Percentiles rank a stretch among this genome's conserved stretches.
Conservation (phyloP, 2,888 invertebrate species). For the Hypsopygia costalis region DNA sequence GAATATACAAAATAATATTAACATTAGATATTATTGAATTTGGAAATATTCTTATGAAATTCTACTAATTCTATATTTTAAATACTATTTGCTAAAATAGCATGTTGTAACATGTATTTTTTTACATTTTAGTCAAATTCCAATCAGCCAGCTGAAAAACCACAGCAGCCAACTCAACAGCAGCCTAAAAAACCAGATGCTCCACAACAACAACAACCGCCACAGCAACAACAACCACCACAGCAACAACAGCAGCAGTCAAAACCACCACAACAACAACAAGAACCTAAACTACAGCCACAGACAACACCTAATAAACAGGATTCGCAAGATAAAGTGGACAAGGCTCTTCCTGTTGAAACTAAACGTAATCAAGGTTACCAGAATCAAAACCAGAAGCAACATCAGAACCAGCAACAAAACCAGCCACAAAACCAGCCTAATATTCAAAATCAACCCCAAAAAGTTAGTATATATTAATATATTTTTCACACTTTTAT, state of each 20-base stretch:
- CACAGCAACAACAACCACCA: slow-evolving; percentile 21
- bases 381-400: slow-evolving; percentile 34
- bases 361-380: slow-evolving; percentile 14
- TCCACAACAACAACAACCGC: slow-evolving; percentile 25
- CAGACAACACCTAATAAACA: slow-evolving; percentile 33
- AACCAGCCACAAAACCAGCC: slow-evolving; percentile 12
- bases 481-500: too few relatives aligned
- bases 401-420: slow-evolving; percentile 29
- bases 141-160: slow-evolving; percentile 22
- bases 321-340: slow-evolving; percentile 49
- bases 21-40: too few relatives aligned
- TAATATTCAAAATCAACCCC: slow-evolving; percentile 37
- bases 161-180: slow-evolving; percentile 18
- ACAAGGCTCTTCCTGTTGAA: slow-evolving; percentile 43
- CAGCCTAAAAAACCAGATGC: slow-evolving; percentile 21
- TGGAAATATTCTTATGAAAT: too few relatives aligned
- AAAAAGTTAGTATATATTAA: slow-evolving; percentile 28
- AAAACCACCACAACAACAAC: slow-evolving; percentile 22
- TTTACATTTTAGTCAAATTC: slow-evolving; percentile 20
- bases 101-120: not conserved
- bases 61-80: too few relatives aligned
- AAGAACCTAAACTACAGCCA: slow-evolving; percentile 23
- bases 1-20: too few relatives aligned
- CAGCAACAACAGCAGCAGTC: slow-evolving; percentile 25
- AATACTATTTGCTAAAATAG: too few relatives aligned